Evolutionary conservation across 2,797 vertebrate species (phyloP).

Genomic region (Acrossocheilus wenchowensis): DNA sequence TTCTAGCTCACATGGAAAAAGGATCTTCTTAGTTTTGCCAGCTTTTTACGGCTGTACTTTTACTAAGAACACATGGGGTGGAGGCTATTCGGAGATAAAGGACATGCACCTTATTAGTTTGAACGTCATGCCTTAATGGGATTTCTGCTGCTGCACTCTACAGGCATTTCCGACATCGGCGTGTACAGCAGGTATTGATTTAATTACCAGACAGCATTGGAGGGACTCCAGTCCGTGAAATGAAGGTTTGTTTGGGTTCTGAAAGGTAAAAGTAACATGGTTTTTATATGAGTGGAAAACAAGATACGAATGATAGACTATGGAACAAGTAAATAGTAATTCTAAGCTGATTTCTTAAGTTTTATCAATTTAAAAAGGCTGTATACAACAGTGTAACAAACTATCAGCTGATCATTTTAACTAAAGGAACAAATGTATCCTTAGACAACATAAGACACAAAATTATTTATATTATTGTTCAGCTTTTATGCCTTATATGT

Average conservation of each 20-base stretch:
- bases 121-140: constrained; percentile 54
- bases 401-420: background rate
- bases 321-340: background rate
- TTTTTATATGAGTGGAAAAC: background rate
- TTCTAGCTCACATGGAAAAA: constrained; percentile 41
- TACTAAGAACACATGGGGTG: constrained; percentile 10
- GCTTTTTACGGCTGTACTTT: constrained; percentile 31
- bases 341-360: background rate
- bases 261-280: background rate
- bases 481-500: background rate
- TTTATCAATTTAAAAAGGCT: background rate
- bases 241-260: background rate
- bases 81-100: constrained; percentile 54
- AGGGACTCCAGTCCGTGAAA: background rate
- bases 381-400: background rate
- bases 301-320: background rate
- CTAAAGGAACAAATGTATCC: background rate
- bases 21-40: constrained; percentile 34
- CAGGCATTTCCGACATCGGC: constrained; percentile 18
- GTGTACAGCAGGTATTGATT: constrained; percentile 21
- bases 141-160: constrained; percentile 25
- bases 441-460: background rate
- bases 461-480: background rate
- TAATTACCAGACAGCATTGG: constrained; percentile 14
- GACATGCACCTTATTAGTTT: constrained; percentile 32